Conservation (phyloP, 2,113 vertebrate species). For the Genyomyrus donnyi region DNA sequence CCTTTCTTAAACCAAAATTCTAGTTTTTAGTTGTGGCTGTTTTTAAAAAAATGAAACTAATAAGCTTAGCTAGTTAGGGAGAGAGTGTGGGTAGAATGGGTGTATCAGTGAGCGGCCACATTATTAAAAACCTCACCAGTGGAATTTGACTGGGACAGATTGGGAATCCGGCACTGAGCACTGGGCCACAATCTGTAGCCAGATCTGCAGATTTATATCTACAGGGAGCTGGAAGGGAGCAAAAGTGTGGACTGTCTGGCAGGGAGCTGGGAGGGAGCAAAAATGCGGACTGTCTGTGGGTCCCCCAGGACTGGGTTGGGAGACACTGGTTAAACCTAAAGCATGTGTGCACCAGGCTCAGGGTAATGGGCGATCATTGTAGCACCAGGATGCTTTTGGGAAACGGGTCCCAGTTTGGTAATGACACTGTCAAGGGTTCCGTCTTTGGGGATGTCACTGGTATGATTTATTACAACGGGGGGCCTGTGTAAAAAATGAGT, state of each 20-base stretch:
- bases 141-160: neutral
- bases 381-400: neutral
- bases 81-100: neutral
- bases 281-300: neutral
- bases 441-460: neutral
- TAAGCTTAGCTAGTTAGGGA: neutral
- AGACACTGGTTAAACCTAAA: neutral
- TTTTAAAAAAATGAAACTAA: neutral
- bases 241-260: too few relatives aligned
- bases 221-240: neutral
- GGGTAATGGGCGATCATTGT: neutral
- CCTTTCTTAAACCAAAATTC: neutral
- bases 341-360: neutral
- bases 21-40: neutral
- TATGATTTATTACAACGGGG: neutral
- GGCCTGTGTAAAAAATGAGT: neutral
- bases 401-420: neutral
- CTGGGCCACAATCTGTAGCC: neutral
- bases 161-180: neutral
- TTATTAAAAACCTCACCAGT: neutral
- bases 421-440: neutral
- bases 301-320: neutral
- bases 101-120: neutral
- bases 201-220: neutral
- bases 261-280: neutral